These are phyloP conservation scores for Ypsolopha sequella DNA, from an alignment of 2,888 invertebrate species.

Conservation along the genomic window DNA sequence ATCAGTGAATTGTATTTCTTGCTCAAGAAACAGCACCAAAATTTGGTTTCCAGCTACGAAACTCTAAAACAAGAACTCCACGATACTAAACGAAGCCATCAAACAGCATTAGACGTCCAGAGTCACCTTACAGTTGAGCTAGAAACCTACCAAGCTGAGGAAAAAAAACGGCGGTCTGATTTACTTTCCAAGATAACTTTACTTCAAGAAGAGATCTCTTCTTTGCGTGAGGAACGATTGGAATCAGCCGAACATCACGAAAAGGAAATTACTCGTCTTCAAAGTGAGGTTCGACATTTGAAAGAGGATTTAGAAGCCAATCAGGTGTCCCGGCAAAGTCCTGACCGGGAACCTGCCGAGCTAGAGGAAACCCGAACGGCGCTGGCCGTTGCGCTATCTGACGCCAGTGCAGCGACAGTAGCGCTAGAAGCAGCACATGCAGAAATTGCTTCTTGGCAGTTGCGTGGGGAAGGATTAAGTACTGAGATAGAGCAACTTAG, in stretches of 20 bases:
- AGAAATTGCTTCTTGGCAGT: constrained; percentile 40
- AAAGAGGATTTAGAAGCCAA: constrained; percentile 34
- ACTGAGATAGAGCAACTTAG: constrained; percentile 43
- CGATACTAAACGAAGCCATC: constrained; percentile 47
- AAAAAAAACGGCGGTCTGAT: constrained; percentile 34
- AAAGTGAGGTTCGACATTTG: constrained; percentile 36
- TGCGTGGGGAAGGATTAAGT: constrained; percentile 44
- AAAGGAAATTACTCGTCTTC: constrained; percentile 38
- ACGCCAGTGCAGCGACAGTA: constrained; percentile 33
- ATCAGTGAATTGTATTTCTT: constrained; percentile 48
- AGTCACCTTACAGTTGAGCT: constrained; percentile 52
- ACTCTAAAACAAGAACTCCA: constrained; percentile 54
- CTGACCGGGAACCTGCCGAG: constrained; percentile 39
- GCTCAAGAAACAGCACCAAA: constrained; percentile 52
- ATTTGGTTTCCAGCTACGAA: constrained; percentile 42
- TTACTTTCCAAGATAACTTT: constrained; percentile 32
- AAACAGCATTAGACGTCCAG: constrained; percentile 56
- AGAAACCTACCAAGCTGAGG: constrained; percentile 48
- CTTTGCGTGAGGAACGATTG: constrained; percentile 37
- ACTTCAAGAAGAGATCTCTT: constrained; percentile 51
- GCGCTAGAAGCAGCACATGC: constrained; percentile 37
- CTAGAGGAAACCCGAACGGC: constrained; percentile 42
- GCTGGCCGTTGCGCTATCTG: constrained; percentile 30
- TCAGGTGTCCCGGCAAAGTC: constrained; percentile 30
- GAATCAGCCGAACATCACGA: constrained; percentile 38